phyloP scores from a whole-genome alignment of 1,140 invertebrate species.

The Magallana angulata region DNA sequence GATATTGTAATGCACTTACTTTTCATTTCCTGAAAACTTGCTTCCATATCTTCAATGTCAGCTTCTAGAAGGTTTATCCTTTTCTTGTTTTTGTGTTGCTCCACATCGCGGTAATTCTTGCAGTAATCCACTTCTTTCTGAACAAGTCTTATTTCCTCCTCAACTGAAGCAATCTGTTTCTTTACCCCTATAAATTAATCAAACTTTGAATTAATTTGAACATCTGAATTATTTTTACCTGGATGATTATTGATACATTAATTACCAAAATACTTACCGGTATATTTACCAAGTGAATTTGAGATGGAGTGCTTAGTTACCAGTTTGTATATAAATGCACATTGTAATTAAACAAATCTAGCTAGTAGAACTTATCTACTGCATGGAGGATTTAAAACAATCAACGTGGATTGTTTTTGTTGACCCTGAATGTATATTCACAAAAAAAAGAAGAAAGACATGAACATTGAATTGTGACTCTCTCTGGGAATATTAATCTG shows the following conservation, averaged over 20 bases:
- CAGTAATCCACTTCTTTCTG: slow-evolving; percentile 71
- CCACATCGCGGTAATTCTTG: slow-evolving; percentile 70
- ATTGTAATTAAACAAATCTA: neutral
- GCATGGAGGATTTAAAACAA: neutral
- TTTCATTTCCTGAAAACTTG: slow-evolving; percentile 76
- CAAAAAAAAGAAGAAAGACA: no score
- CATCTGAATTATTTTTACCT: neutral
- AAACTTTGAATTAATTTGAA: neutral
- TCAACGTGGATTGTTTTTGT: neutral
- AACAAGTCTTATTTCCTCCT: slow-evolving; percentile 68
- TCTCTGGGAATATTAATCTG: no score
- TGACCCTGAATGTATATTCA: neutral
- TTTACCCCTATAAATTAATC: slow-evolving; percentile 66
- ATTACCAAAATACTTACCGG: neutral
- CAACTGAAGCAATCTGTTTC: slow-evolving; percentile 67
- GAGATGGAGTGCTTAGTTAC: neutral
- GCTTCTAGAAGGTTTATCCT: slow-evolving; percentile 74
- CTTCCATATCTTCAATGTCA: slow-evolving; percentile 74
- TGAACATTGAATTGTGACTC: no score
- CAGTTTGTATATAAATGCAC: neutral
- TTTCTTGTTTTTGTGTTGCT: slow-evolving; percentile 69
- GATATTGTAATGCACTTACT: slow-evolving; percentile 57
- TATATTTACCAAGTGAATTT: no score
- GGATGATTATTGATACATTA: neutral
- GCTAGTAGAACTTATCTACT: neutral